phyloP scores from a whole-genome alignment of 2,888 invertebrate genomes.

The Rhogogaster chlorosoma region DNA sequence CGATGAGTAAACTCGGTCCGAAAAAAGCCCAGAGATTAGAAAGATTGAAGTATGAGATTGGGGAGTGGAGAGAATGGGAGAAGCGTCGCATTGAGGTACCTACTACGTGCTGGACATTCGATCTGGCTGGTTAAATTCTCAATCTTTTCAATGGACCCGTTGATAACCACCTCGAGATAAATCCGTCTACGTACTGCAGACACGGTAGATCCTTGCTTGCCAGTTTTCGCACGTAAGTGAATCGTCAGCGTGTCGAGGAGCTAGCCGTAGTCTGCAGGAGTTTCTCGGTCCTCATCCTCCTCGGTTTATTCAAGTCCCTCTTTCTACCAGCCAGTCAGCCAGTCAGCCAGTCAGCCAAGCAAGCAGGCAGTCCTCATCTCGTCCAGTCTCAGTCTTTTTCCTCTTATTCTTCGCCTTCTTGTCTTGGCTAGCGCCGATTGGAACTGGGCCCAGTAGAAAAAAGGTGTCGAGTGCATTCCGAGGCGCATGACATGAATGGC shows the following conservation, averaged over 20 bases:
- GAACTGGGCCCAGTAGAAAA: conserved; percentile 7
- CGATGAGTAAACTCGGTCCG: not conserved
- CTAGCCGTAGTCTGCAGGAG: not conserved
- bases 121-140: conserved; percentile 27
- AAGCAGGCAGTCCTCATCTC: not conserved
- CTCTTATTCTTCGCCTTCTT: not conserved
- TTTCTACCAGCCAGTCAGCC: not conserved
- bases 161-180: conserved; percentile 59
- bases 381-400: conserved; percentile 1
- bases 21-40: not conserved
- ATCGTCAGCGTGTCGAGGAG: conserved; percentile 73
- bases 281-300: conserved; percentile 20
- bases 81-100: conserved; percentile 4
- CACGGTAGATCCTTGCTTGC: conserved; percentile 55
- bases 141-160: conserved; percentile 60
- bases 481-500: conserved; percentile 47
- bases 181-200: conserved; percentile 57
- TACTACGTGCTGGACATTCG: conserved; percentile 41
- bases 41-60: not conserved
- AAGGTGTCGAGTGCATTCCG: conserved; percentile 47
- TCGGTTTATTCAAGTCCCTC: conserved; percentile 35
- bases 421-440: conserved; percentile 31
- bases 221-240: conserved; percentile 68
- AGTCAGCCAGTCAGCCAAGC: not conserved
- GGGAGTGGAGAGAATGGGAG: not conserved